Conservation (phyloP, 2,888 invertebrate genomes). For the Leptothorax acervorum region DNA sequence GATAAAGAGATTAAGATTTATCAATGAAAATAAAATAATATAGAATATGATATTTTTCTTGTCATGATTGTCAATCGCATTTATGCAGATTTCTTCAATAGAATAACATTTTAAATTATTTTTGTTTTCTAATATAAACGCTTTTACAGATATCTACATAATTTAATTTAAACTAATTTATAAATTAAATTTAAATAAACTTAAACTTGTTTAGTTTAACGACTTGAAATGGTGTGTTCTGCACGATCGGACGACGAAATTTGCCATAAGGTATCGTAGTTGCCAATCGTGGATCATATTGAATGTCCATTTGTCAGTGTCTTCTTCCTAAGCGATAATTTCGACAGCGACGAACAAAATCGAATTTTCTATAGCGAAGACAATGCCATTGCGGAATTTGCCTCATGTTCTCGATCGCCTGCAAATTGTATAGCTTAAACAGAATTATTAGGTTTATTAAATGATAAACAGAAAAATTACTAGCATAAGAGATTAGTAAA, state of each 20-base stretch:
- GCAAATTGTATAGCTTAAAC: slow-evolving; percentile 77
- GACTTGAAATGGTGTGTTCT: slow-evolving; percentile 69
- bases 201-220: slow-evolving; percentile 63
- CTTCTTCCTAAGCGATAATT: slow-evolving; percentile 89
- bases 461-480: neutral
- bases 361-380: slow-evolving; percentile 92
- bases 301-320: slow-evolving; percentile 84
- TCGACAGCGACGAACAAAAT: slow-evolving; percentile 92
- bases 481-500: slow-evolving; percentile 1
- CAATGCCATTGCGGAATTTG: slow-evolving; percentile 95
- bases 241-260: slow-evolving; percentile 69
- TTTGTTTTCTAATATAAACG: neutral
- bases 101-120: slow-evolving; percentile 14
- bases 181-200: slow-evolving; percentile 49
- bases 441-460: slow-evolving; percentile 54
- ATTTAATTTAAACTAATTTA: slow-evolving; percentile 14
- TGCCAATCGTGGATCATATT: slow-evolving; percentile 56
- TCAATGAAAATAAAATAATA: neutral
- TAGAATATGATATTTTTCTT: neutral
- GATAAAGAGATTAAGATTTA: slow-evolving; percentile 9
- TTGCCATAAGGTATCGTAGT: slow-evolving; percentile 67
- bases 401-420: slow-evolving; percentile 91
- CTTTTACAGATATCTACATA: slow-evolving; percentile 2
- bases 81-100: neutral
- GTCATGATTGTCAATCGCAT: slow-evolving; percentile 19